Conservation (phyloP, 1,140 invertebrate genomes). For the Bombus soroeensis region DNA sequence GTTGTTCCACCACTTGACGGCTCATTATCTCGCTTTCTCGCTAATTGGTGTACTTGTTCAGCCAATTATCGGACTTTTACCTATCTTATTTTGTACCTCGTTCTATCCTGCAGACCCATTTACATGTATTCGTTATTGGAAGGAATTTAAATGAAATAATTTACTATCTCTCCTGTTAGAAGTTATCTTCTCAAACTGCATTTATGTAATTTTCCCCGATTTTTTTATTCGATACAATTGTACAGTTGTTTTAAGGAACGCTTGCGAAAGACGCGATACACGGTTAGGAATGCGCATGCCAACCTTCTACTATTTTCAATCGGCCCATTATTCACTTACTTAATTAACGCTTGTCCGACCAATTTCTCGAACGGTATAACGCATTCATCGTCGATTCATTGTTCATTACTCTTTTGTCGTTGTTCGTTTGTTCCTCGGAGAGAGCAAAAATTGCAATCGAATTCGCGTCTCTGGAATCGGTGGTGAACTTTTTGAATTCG, state of each 20-base stretch:
- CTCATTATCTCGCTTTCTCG: neutral
- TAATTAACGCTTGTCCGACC: slow-evolving; percentile 18
- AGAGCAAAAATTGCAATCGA: neutral
- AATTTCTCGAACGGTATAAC: neutral
- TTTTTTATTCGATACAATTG: neutral
- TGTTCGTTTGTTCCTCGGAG: neutral
- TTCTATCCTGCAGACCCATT: neutral
- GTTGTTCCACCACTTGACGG: neutral
- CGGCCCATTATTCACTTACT: neutral
- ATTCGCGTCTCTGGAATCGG: neutral
- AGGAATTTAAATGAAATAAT: neutral
- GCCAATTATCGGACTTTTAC: neutral
- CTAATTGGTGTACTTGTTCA: neutral
- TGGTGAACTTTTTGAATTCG: slow-evolving; percentile 1
- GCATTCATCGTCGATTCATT: slow-evolving; percentile 10
- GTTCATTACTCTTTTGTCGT: slow-evolving; percentile 16
- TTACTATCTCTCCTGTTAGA: neutral
- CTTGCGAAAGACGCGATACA: neutral
- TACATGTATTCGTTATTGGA: neutral
- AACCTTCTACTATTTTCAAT: neutral
- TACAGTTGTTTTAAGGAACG: neutral
- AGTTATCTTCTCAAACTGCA: neutral
- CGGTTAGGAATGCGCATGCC: neutral
- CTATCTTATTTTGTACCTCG: neutral
- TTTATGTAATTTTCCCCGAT: neutral